Evolutionary conservation across 2,888 invertebrate species (phyloP), one percentile per base, ranked within the genome.

Genomic region (Dynastes maya): DNA sequence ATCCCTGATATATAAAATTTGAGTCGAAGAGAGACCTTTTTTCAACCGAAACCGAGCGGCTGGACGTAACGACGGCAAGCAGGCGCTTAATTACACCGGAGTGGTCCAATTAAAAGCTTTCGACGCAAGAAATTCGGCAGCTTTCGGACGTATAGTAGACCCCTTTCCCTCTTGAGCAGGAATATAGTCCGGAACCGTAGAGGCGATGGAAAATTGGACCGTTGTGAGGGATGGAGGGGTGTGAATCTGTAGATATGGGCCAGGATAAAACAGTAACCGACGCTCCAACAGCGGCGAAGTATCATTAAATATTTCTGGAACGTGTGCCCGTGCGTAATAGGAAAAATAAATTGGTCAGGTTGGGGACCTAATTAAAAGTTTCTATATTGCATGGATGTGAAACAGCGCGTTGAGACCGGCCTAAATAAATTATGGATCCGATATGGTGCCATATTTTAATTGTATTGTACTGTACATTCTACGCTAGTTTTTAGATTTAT

Each of bases 61-160:
- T 45, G 51, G 32, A 58, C 72, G 72, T 72, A 40, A 72, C 58
- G 16, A 72, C 70, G 13, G 67, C 70, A 71, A 64, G 63, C 70
- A 71, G 70, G 63, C 68, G 77, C 68, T 51, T 61, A 77, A 77
- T 77, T 77, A 77, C 71, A 32, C 64, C 58, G 63, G 71, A 53
- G 63, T 27, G 76, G 77, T 37, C 70, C 77, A 77, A 77, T 77
- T 77, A 77, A 77, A 77, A 77, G 71, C 77, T 71, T 58, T 58
- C 72, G 58, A 53, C 70, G 53, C 53, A 70, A 70, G 70, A 70
- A 70, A 70, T 70, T 32, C 37, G 53, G 16, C 32, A 13, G 51
- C 68, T 32, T 53, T 29, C 32, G 53, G n/a, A 27, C 32, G 51
- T 53, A 32, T 53, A 32, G 16, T 32, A 64, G n/a, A 63, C 37